phyloP scores from a whole-genome alignment of 2,113 vertebrate genomes.

The Capra hircus region DNA sequence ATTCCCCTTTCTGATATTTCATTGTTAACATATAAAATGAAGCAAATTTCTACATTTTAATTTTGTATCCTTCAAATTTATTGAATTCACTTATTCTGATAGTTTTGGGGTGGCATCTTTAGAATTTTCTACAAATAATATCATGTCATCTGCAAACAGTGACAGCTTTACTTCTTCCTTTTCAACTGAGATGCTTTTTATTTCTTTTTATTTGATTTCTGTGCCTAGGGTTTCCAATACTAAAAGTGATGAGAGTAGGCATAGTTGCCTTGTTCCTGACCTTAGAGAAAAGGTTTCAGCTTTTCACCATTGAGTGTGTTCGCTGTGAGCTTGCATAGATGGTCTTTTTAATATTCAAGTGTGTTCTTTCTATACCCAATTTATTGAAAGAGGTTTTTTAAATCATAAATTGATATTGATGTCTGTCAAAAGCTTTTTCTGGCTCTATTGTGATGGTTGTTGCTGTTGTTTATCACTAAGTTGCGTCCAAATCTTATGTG shows the following conservation, averaged over 20 bases:
- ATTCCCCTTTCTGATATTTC: neutral
- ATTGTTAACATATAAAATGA: neutral
- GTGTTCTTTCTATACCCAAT: neutral
- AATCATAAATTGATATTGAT: neutral
- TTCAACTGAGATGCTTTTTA: neutral
- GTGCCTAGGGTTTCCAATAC: neutral
- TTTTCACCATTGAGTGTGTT: neutral
- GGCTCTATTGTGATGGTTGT: neutral
- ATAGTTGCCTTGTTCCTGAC: neutral
- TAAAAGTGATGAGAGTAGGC: neutral
- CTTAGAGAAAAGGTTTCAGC: neutral
- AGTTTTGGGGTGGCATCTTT: neutral
- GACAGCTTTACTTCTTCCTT: neutral
- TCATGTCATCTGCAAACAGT: neutral
- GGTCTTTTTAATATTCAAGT: neutral
- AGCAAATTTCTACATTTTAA: neutral
- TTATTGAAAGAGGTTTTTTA: neutral
- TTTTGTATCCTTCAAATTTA: neutral
- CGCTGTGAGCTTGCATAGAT: neutral
- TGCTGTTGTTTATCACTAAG: neutral
- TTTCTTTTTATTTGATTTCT: neutral
- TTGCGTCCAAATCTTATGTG: fast-evolving
- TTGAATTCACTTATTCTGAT: neutral
- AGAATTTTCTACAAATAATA: neutral
- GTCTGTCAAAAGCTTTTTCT: neutral